These are phyloP conservation scores for Amyelois transitella DNA, from an alignment of 1,140 invertebrate species.

Conservation along the genomic window DNA sequence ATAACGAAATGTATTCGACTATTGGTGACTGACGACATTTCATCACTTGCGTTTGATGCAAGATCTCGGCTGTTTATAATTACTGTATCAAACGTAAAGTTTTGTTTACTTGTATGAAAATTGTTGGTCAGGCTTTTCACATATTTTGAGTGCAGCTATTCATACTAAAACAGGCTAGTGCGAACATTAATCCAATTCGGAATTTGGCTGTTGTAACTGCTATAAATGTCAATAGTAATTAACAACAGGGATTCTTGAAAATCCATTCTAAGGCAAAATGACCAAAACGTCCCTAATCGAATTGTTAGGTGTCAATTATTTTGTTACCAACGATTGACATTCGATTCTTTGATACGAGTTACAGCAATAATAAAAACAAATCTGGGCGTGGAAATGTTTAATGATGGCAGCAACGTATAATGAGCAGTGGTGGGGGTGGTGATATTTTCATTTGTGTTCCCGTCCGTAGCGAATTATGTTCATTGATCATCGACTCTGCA, in stretches of 20 bases:
- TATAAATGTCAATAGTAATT: conserved; percentile 24
- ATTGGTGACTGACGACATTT: too few relatives aligned
- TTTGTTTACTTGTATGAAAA: background rate
- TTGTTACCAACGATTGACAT: background rate
- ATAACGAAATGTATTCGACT: background rate
- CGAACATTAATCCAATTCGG: background rate
- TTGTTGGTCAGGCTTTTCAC: background rate
- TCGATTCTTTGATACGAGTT: background rate
- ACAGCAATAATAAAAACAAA: background rate
- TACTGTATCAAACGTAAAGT: background rate
- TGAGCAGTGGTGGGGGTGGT: conserved; percentile 36
- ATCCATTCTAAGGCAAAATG: background rate
- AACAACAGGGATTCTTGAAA: conserved; percentile 8
- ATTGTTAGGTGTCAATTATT: background rate
- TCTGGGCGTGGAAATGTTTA: background rate
- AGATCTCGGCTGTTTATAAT: background rate
- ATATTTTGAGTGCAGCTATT: background rate
- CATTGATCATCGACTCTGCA: conserved; percentile 28
- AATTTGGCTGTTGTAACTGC: conserved; percentile 22
- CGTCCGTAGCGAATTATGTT: conserved; percentile 64
- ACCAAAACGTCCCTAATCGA: background rate
- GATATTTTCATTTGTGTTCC: conserved; percentile 56
- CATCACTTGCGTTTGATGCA: too few relatives aligned
- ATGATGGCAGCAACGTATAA: background rate
- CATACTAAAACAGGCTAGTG: background rate